These are phyloP conservation scores for Chorisops tibialis DNA, from an alignment of 2,888 invertebrate genomes.

Conservation along the genomic window DNA sequence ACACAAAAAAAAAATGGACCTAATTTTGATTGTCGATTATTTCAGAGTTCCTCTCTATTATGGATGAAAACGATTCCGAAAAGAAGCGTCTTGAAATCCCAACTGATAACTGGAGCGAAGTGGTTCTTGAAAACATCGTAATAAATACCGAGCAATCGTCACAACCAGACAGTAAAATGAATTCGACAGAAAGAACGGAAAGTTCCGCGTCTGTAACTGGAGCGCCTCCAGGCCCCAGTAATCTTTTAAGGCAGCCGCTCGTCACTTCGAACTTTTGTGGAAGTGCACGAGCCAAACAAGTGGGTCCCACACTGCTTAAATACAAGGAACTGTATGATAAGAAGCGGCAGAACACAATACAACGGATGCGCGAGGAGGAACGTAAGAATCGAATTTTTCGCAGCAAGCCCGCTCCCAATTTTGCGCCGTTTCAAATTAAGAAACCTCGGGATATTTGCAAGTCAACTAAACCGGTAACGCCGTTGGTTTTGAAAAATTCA, in stretches of 20 bases:
- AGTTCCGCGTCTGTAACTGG: too few relatives aligned
- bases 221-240: conserved; percentile 26
- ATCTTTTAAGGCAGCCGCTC: conserved; percentile 18
- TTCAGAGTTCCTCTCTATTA: background rate
- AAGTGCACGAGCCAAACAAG: conserved; percentile 13
- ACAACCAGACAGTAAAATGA: background rate
- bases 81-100: background rate
- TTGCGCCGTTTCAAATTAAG: conserved; percentile 33
- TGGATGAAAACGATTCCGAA: background rate
- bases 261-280: background rate
- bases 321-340: conserved; percentile 44
- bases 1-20: conserved; percentile 31
- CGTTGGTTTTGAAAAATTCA: conserved; percentile 44
- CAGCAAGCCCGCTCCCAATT: conserved; percentile 47
- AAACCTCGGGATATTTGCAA: background rate
- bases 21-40: background rate
- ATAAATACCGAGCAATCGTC: background rate
- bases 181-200: background rate
- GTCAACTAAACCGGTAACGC: conserved; percentile 41
- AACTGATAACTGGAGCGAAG: background rate
- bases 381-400: conserved; percentile 46
- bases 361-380: conserved; percentile 42
- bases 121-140: background rate
- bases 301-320: conserved; percentile 41
- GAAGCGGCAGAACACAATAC: conserved; percentile 38